Conservation (phyloP, 23 tunicate species). For the Corella eumyota region DNA sequence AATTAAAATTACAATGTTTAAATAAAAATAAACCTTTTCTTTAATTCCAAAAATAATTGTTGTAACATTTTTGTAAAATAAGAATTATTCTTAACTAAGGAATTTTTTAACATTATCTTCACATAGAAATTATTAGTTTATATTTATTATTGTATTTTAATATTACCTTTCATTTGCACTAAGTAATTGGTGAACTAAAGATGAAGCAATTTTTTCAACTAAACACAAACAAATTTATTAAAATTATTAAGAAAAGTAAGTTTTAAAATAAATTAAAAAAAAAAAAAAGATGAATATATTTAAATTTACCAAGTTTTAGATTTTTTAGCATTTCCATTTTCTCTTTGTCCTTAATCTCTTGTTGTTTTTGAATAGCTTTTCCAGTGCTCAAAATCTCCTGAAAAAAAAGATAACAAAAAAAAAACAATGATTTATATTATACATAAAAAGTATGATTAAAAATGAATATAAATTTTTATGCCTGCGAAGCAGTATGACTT, state of each 20-base stretch:
- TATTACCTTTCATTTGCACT: too few species aligned
- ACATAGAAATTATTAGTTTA: too few species aligned
- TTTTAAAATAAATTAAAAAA: background rate
- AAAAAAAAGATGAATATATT: background rate
- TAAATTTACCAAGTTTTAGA: conserved; percentile 36
- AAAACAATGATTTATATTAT: too few species aligned
- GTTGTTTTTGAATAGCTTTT: conserved; percentile 54
- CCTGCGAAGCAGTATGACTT: too few species aligned
- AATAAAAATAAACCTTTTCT: background rate
- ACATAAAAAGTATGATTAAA: too few species aligned
- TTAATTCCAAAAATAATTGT: background rate
- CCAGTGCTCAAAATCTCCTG: conserved; percentile 39
- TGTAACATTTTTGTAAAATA: background rate
- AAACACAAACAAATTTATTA: too few species aligned
- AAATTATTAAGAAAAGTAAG: background rate
- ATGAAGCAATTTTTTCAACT: too few species aligned
- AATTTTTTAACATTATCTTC: too few species aligned
- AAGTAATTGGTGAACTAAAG: too few species aligned
- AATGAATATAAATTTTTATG: too few species aligned
- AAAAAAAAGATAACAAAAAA: conserved; percentile 4
- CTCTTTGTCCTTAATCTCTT: conserved; percentile 56
- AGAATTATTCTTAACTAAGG: background rate
- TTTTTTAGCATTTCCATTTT: conserved; percentile 31
- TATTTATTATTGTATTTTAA: too few species aligned
- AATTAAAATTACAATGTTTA: background rate